These are phyloP conservation scores for Drosophila ercepeae DNA, from an alignment of 1,140 invertebrate genomes.

Conservation along the genomic window DNA sequence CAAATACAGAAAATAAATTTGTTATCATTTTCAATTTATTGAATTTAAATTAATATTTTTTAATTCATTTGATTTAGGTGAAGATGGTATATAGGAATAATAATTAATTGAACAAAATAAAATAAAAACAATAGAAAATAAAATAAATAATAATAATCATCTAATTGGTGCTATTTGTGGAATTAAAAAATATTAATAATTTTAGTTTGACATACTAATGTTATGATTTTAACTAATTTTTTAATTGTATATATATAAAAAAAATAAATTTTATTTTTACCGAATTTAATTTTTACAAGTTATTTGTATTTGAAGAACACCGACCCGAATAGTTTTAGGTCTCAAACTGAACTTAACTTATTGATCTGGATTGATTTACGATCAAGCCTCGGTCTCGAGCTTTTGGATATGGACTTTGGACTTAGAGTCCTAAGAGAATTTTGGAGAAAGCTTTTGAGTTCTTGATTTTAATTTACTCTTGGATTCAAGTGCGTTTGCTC, in stretches of 20 bases:
- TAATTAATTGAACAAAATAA: conserved; percentile 84
- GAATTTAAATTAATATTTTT: conserved; percentile 79
- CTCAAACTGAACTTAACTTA: no score
- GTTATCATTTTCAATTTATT: conserved; percentile 85
- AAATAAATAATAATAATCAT: conserved; percentile 84
- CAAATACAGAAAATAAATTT: conserved; percentile 86
- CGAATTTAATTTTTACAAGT: no score
- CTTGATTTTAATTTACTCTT: no score
- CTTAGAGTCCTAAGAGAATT: no score
- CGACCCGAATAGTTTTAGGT: no score
- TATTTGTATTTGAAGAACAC: no score
- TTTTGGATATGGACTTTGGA: no score
- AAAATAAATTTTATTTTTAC: no score
- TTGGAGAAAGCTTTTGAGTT: no score
- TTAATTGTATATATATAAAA: not conserved
- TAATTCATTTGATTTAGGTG: conserved; percentile 59
- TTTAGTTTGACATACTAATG: conserved; percentile 86
- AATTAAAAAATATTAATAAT: conserved; percentile 86
- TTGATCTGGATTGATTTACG: no score
- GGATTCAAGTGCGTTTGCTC: no score
- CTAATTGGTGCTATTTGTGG: conserved; percentile 85
- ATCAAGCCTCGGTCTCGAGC: no score
- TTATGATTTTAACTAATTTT: conserved; percentile 85
- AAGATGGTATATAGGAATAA: conserved; percentile 77
- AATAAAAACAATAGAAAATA: conserved; percentile 84